Conservation (phyloP, 2,113 vertebrate genomes). For the Fulica atra region DNA sequence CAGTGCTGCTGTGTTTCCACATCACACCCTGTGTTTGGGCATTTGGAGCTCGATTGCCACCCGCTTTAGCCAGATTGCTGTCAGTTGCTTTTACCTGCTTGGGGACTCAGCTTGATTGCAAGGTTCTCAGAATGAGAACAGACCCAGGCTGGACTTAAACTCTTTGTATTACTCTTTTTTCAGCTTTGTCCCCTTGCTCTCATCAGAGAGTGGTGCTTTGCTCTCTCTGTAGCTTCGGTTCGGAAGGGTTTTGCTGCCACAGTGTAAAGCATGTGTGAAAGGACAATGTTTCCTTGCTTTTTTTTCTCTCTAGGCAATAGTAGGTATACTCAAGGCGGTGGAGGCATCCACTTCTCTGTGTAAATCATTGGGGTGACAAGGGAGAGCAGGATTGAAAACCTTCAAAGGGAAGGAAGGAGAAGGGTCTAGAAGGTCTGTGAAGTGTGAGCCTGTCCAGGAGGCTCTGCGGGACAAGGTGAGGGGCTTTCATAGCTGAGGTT, state of each 20-base stretch:
- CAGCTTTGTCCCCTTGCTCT: not conserved
- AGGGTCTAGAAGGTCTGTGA: not conserved
- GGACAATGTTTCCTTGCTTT: not conserved
- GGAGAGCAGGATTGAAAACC: not conserved
- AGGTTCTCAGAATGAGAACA: not conserved
- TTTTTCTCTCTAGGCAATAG: not conserved
- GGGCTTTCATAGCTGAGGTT: not conserved
- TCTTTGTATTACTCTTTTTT: not conserved
- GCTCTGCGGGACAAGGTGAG: not conserved
- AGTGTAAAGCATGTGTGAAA: not conserved
- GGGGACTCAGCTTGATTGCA: not conserved
- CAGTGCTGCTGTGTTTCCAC: conserved; percentile 40
- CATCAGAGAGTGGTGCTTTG: not conserved
- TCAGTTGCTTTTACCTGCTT: not conserved
- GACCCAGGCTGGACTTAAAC: not conserved
- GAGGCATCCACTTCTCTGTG: not conserved
- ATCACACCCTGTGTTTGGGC: not conserved
- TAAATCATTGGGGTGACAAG: not conserved
- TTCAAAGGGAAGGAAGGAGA: not conserved
- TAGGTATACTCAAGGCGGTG: not conserved
- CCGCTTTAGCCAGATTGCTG: not conserved
- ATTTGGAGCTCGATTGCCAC: not conserved
- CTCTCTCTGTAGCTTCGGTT: not conserved
- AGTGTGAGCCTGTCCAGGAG: not conserved
- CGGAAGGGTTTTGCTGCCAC: fast-evolving